phyloP scores from a whole-genome alignment of 1,140 invertebrate species.

The Conus ventricosus region DNA sequence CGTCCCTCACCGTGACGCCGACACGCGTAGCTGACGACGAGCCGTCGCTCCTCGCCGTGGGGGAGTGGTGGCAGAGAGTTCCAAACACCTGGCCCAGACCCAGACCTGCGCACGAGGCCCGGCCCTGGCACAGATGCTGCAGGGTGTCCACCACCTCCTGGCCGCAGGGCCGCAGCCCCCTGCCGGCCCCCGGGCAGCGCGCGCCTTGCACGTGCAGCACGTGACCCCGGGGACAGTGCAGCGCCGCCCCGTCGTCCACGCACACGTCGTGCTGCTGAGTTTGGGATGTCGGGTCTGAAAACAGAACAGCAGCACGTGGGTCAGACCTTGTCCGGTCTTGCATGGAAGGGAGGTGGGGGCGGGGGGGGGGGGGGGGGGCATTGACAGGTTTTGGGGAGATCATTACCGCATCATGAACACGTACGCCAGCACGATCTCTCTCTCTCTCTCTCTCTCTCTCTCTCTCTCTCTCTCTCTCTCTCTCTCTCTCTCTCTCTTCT shows the following conservation, averaged over 20 bases:
- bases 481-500: too few relatives aligned
- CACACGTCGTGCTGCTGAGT: neutral
- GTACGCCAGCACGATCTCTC: too few relatives aligned
- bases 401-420: too few relatives aligned
- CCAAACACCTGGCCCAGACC: slow-evolving; percentile 5
- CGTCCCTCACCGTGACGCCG: neutral
- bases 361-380: too few relatives aligned
- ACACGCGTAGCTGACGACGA: slow-evolving; percentile 18
- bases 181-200: neutral
- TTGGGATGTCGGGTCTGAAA: neutral
- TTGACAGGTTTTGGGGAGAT: too few relatives aligned
- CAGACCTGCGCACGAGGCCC: slow-evolving; percentile 20
- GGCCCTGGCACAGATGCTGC: slow-evolving; percentile 35
- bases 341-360: too few relatives aligned
- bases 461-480: too few relatives aligned
- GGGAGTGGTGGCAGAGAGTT: neutral
- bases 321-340: too few relatives aligned
- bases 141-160: neutral
- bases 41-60: neutral
- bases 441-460: too few relatives aligned
- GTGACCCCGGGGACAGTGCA: neutral
- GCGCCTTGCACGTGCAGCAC: slow-evolving; percentile 3
- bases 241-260: neutral
- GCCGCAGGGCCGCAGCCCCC: neutral
- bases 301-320: neutral